phyloP scores from a whole-genome alignment of 2,113 vertebrate genomes.

The Vimba vimba region DNA sequence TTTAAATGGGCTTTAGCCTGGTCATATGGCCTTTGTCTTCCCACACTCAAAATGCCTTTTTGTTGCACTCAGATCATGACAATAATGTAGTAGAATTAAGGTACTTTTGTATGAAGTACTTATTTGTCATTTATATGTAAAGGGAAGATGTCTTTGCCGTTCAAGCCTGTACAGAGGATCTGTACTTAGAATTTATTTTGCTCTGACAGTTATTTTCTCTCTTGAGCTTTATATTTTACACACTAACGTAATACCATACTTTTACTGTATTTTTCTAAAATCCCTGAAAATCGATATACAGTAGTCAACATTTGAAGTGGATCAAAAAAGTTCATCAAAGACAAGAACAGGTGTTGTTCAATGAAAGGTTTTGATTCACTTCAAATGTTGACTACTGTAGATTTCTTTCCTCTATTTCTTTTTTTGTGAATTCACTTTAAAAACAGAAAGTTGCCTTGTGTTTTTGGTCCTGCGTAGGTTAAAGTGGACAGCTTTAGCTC shows the following conservation, averaged over 20 bases:
- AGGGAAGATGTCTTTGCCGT: conserved; percentile 29
- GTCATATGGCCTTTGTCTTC: background rate
- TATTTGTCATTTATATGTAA: conserved; percentile 37
- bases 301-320: too few relatives aligned
- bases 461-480: conserved; percentile 11
- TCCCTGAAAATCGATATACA: background rate
- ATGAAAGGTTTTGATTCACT: too few relatives aligned
- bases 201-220: background rate
- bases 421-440: conserved; percentile 4
- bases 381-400: too few relatives aligned
- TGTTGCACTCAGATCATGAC: conserved; percentile 31
- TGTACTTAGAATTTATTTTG: background rate
- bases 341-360: too few relatives aligned
- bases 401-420: background rate
- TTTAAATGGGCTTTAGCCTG: background rate
- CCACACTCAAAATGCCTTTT: background rate
- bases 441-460: conserved; percentile 25
- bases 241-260: background rate
- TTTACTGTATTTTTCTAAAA: background rate
- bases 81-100: conserved; percentile 42
- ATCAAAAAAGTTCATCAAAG: too few relatives aligned
- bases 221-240: background rate
- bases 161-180: conserved; percentile 33
- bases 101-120: conserved; percentile 50
- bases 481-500: conserved; percentile 33